These are phyloP conservation scores for Lates japonicus DNA, from an alignment of 2,797 vertebrate genomes.

Conservation along the genomic window DNA sequence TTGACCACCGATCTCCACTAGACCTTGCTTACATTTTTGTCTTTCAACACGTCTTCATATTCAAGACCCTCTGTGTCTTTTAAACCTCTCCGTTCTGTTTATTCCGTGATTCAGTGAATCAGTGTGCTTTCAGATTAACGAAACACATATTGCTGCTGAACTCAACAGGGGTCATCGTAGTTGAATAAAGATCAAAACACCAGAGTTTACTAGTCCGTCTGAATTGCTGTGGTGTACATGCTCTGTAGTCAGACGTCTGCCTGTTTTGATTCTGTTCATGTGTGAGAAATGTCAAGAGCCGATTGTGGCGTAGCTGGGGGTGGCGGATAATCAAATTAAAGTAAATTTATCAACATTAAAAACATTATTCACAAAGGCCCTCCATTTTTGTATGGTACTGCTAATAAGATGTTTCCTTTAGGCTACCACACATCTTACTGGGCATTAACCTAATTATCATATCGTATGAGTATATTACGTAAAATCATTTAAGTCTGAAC, in stretches of 20 bases:
- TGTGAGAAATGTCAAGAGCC: slow-evolving; percentile 68
- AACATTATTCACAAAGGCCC: slow-evolving; percentile 57
- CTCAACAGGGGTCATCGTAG: background rate
- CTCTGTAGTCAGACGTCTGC: background rate
- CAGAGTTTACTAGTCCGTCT: slow-evolving; percentile 1
- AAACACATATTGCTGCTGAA: background rate
- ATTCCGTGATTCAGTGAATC: slow-evolving; percentile 1
- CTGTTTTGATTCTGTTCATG: slow-evolving; percentile 42
- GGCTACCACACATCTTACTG: slow-evolving; percentile 63
- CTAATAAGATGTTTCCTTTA: slow-evolving; percentile 61
- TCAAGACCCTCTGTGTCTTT: slow-evolving; percentile 29
- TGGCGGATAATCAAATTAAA: slow-evolving; percentile 71
- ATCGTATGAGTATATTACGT: slow-evolving; percentile 53
- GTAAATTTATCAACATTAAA: slow-evolving; percentile 65
- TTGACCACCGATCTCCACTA: slow-evolving; percentile 38
- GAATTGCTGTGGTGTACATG: background rate
- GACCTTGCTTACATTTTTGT: slow-evolving; percentile 37
- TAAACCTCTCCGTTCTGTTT: slow-evolving; percentile 24
- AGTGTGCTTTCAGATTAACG: slow-evolving; percentile 9
- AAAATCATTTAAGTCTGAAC: slow-evolving; percentile 51
- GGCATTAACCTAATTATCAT: slow-evolving; percentile 66
- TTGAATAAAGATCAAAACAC: slow-evolving; percentile 13
- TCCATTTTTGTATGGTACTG: slow-evolving; percentile 34
- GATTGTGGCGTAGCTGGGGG: slow-evolving; percentile 35
- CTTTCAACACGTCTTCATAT: slow-evolving; percentile 69